Base-by-base conservation (phyloP, 2,113 vertebrate genomes). In the Vimba vimba region DNA sequence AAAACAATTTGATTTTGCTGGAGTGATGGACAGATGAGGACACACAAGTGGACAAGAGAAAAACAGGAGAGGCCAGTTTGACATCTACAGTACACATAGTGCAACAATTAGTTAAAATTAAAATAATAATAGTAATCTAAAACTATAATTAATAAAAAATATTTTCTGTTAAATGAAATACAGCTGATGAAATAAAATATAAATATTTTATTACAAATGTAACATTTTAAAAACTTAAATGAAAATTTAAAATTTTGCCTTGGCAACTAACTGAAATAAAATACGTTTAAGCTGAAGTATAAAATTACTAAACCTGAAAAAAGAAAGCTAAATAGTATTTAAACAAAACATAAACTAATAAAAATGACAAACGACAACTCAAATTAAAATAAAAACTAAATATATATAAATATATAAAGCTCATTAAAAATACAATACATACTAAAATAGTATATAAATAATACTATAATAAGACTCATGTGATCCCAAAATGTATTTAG, bases 21-120 rank as follows among this genome's bases (percentile, higher is more conserved):
- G 59, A 21, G 57, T 88, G 80, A 91, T 85, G 79, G 89, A 71
- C 84, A 80, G 79, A 83, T 76, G 74, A 89, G 85, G 57, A 77
- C 85, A 85, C 68, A 78, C 76, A n/a, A 83, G 43, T 52, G 79
- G 85, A 76, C 85, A 79, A 78, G 52, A 76, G 52, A 23, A 82
- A 33, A 11, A 64, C 23, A 33, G 7, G 12, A 45, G 45, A 81
- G 57, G 30, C 4, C 21, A 5, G 71, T 74, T 71, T 52, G 50
- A 52, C 30, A 19, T 39, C 33, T 71, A 11, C 66, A 43, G 43
- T 43, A 69, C 50, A 52, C 15, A 5, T 52, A 52, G 50, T 52
- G 50, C 50, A 52, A 52, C 50, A 52, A 52, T 52, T 6, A 52
- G 50, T 52, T 17, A 2, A 52, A 52, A 17, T 17, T 52, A 17